phyloP scores from a whole-genome alignment of 2,888 invertebrate genomes.

The Pseudoips prasinana region DNA sequence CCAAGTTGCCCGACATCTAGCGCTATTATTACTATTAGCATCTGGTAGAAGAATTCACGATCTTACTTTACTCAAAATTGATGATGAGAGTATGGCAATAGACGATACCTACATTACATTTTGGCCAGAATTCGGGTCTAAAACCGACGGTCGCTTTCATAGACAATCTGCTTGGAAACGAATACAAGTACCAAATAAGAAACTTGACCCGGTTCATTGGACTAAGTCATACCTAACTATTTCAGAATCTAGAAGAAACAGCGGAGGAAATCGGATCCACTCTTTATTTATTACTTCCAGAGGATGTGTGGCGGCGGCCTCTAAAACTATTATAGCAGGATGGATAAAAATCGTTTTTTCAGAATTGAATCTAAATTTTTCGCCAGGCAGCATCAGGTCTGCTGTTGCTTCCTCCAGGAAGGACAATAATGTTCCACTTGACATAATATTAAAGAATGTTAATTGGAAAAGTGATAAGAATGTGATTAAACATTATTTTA shows the following conservation, averaged over 20 bases:
- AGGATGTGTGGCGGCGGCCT: conserved; percentile 3
- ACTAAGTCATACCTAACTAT: conserved; percentile 5
- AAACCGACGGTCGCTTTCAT: conserved; percentile 17
- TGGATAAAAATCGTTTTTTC: conserved; percentile 10
- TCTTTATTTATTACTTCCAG: neutral
- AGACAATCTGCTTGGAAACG: conserved; percentile 25
- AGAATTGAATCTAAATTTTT: conserved; percentile 3
- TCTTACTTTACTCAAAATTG: conserved; percentile 20
- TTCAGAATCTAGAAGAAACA: conserved; percentile 1
- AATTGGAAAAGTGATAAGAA: conserved; percentile 13
- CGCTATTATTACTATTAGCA: conserved; percentile 15
- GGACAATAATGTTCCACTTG: conserved; percentile 7
- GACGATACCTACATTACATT: conserved; percentile 8
- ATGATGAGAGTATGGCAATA: neutral
- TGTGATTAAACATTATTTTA: conserved; percentile 15
- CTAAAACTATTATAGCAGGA: conserved; percentile 11
- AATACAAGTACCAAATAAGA: neutral
- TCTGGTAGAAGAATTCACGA: conserved; percentile 29
- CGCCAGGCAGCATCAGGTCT: conserved; percentile 7
- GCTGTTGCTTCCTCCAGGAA: conserved; percentile 10
- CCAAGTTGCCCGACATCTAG: conserved; percentile 13
- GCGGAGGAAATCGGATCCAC: neutral
- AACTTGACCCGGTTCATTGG: conserved; percentile 16
- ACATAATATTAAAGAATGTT: conserved; percentile 12
- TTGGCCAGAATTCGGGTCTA: conserved; percentile 26